Evolutionary conservation across 2,888 invertebrate genomes (phyloP).

Genomic region (Gasteruption jaculator): DNA sequence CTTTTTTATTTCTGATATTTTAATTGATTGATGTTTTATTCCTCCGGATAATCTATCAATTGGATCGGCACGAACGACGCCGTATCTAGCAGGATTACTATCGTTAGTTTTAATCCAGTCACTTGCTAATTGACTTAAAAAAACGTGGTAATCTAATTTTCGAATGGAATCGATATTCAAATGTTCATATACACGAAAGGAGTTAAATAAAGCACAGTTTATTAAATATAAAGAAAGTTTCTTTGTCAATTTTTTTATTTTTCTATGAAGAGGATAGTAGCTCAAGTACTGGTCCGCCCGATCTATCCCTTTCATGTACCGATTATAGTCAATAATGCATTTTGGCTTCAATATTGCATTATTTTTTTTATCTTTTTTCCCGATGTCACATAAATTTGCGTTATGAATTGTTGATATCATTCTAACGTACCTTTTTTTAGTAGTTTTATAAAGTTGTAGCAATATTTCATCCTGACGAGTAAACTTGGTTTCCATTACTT

Average conservation of each 20-base stretch:
- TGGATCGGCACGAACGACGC: no score
- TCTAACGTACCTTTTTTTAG: slow-evolving; percentile 10
- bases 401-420: slow-evolving; percentile 13
- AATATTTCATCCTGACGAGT: slow-evolving; percentile 9
- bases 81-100: no score
- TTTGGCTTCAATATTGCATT: slow-evolving; percentile 9
- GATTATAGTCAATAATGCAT: slow-evolving; percentile 9
- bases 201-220: no score
- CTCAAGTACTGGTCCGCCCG: slow-evolving; percentile 9
- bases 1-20: slow-evolving; percentile 7
- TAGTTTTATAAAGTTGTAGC: slow-evolving; percentile 10
- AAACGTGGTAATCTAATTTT: no score
- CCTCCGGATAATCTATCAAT: no score
- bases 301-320: slow-evolving; percentile 11
- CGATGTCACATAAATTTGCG: slow-evolving; percentile 8
- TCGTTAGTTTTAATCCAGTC: no score
- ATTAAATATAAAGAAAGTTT: no score
- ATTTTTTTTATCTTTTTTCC: slow-evolving; percentile 5
- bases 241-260: slow-evolving; percentile 7
- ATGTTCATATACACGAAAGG: not conserved
- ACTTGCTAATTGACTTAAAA: no score
- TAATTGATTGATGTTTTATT: no score
- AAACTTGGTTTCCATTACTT: slow-evolving; percentile 10
- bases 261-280: slow-evolving; percentile 7
- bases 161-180: no score